Base-by-base conservation (phyloP, 2,797 vertebrate species). In the Enteromius paludinosus region DNA sequence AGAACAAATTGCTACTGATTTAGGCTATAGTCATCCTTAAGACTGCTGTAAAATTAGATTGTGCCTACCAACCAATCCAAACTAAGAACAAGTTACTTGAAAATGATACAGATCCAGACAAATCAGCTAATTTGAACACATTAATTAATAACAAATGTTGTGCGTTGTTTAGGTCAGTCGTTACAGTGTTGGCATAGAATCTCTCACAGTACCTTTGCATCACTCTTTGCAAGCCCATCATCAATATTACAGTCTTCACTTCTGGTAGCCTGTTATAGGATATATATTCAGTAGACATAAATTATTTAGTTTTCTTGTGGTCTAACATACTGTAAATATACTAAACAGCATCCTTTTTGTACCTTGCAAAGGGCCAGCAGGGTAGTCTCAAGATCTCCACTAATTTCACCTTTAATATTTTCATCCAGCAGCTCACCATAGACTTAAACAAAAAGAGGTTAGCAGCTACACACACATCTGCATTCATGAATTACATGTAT, bases 321-420 rank as follows among this genome's bases (percentile, higher is more conserved):
- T 43, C 4, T 59, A 56, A 30, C 11, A 30, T 14, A 41, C 9
- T 41, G 38, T 41, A 23, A 52, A 54, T 25, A 54, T 7, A 59
- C 6, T 2, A 15, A 47, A n/a, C 28, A 59, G 6, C 23, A 14
- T 23, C 1, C 23, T 35, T n/a, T 56, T n/a, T 61, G 14, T 83
- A 96, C 96, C 95, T 95, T 94, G 83, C 92, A 87, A 83, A 99
- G 90, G 59, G 94, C 87, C 86, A 98, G 93, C 45, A 98, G 93
- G 73, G 94, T 92, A 0, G 87, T 90, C 69, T 91, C 90, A 79
- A 96, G 97, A 76, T 96, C 90, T 33, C 96, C 95, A 1, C 92
- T 93, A 41, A 96, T 96, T 78, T 99, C 97, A 15, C 88, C 85
- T 41, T 86, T 90, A 14, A 99, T 95, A 15, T 97, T 92, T n/a